phyloP scores from a whole-genome alignment of 2,888 invertebrate species.

The Mythimna lalbum region DNA sequence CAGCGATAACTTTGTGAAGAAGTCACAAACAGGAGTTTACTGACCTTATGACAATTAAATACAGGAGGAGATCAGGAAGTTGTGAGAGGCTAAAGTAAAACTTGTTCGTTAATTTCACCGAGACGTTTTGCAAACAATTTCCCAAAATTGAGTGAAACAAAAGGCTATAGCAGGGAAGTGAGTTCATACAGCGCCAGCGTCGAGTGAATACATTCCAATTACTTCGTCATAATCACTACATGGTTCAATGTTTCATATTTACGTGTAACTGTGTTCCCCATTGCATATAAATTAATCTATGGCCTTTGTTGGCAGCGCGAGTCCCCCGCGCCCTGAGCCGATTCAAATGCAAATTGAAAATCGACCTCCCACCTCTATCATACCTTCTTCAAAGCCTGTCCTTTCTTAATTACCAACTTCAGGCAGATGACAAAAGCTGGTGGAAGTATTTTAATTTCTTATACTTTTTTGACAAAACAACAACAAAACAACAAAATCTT shows the following conservation, averaged over 20 bases:
- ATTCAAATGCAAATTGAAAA: slow-evolving; percentile 81
- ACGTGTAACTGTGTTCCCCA: slow-evolving; percentile 58
- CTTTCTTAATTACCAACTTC: slow-evolving; percentile 73
- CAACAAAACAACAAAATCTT: slow-evolving; percentile 4
- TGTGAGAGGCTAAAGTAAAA: slow-evolving; percentile 54
- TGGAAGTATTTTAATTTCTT: slow-evolving; percentile 64
- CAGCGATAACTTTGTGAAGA: slow-evolving; percentile 41
- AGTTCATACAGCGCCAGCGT: background rate
- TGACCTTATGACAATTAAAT: slow-evolving; percentile 49
- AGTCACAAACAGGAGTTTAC: slow-evolving; percentile 52
- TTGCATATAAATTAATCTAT: slow-evolving; percentile 74
- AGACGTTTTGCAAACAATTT: slow-evolving; percentile 30
- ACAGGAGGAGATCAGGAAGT: slow-evolving; percentile 55
- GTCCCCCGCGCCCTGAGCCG: slow-evolving; percentile 63
- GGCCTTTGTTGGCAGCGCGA: slow-evolving; percentile 69
- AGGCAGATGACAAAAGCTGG: slow-evolving; percentile 66
- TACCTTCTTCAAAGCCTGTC: slow-evolving; percentile 59
- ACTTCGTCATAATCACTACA: slow-evolving; percentile 35
- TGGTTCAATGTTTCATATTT: slow-evolving; percentile 55
- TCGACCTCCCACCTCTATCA: slow-evolving; percentile 71
- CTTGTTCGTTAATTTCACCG: slow-evolving; percentile 49
- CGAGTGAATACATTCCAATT: slow-evolving; percentile 36
- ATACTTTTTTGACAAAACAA: slow-evolving; percentile 47
- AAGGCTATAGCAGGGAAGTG: background rate
- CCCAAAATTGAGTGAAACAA: slow-evolving; percentile 8